phyloP scores from a whole-genome alignment of 2,113 vertebrate species.

The Myxocyprinus asiaticus region DNA sequence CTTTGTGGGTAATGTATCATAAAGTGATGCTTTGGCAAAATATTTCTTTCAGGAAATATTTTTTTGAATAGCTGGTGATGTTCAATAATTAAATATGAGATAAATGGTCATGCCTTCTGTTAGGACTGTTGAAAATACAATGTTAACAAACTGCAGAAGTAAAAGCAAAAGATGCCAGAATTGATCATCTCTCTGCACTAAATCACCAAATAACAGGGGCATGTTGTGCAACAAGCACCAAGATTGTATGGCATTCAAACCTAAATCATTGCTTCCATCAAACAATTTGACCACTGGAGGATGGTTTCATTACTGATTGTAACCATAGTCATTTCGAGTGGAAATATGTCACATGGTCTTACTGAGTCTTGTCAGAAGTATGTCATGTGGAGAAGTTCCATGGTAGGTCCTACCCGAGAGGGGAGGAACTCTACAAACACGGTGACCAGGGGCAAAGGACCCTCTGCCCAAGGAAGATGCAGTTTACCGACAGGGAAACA shows the following conservation, averaged over 20 bases:
- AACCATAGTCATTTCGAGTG: slow-evolving; percentile 45
- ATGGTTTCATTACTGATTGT: not conserved
- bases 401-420: too few relatives aligned
- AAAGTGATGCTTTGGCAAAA: slow-evolving; percentile 17
- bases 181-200: slow-evolving; percentile 30
- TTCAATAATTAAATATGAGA: slow-evolving; percentile 52
- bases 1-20: slow-evolving; percentile 33
- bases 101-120: slow-evolving; percentile 47
- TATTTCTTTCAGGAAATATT: slow-evolving; percentile 1
- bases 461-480: too few relatives aligned
- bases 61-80: slow-evolving; percentile 24
- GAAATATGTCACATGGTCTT: too few relatives aligned
- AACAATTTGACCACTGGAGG: slow-evolving; percentile 20
- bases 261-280: slow-evolving; percentile 31
- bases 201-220: slow-evolving; percentile 53
- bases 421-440: too few relatives aligned
- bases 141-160: slow-evolving; percentile 49
- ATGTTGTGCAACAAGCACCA: slow-evolving; percentile 51
- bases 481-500: too few relatives aligned
- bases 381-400: too few relatives aligned
- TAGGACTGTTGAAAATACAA: slow-evolving; percentile 45
- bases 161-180: slow-evolving; percentile 52
- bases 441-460: too few relatives aligned
- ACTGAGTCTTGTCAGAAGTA: slow-evolving; percentile 24
- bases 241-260: slow-evolving; percentile 39